Conservation (phyloP, 2,113 vertebrate genomes). For the Cryptotis parvus region DNA sequence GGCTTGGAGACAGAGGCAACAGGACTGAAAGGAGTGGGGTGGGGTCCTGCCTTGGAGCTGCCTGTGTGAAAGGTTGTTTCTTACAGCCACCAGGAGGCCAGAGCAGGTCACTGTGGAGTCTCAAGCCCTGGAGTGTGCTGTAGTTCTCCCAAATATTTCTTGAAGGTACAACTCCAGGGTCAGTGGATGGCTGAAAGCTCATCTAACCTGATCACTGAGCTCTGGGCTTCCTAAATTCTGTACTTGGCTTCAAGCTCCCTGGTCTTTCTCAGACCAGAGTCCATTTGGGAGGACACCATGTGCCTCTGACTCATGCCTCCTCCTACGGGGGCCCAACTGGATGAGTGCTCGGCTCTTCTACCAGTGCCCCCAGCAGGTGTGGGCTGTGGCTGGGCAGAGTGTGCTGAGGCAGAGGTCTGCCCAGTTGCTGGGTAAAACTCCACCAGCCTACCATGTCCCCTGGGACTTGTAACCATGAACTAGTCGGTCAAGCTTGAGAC, state of each 20-base stretch:
- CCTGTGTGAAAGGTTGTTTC: neutral
- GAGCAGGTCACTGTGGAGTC: neutral
- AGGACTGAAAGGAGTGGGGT: too few species aligned
- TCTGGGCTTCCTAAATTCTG: neutral
- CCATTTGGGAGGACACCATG: neutral
- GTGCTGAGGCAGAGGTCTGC: neutral
- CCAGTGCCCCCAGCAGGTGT: rapidly evolving
- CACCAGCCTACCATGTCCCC: neutral
- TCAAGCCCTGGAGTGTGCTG: neutral
- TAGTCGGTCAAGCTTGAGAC: neutral
- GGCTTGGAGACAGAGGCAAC: neutral
- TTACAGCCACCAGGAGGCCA: neutral
- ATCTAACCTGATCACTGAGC: neutral
- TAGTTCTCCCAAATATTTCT: neutral
- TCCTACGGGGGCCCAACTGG: neutral
- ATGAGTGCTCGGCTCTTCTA: too few species aligned
- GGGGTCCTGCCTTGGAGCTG: neutral
- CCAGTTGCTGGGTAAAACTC: neutral
- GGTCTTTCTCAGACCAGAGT: neutral
- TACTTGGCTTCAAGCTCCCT: neutral
- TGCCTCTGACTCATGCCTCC: neutral
- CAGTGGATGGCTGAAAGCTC: neutral
- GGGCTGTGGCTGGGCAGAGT: neutral
- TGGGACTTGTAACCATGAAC: neutral
- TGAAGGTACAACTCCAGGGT: neutral